A percentile compares a stretch with the other conserved stretches of the same genome.
Evolutionary conservation across 1,140 invertebrate genomes (phyloP).

Genomic region (Papilio glaucus): DNA sequence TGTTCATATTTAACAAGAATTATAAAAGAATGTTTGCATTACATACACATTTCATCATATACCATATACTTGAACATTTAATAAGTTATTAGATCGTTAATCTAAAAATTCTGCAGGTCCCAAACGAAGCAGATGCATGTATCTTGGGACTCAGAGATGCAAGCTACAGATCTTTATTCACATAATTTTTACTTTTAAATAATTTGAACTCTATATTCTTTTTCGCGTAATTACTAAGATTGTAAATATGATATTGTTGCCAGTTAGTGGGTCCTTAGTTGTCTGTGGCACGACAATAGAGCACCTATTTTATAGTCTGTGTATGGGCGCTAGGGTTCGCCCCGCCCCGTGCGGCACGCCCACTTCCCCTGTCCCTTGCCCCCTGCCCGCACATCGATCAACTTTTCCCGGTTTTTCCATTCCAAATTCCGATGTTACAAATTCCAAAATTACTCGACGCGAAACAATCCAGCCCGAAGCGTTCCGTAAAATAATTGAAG

Average conservation of each 20-base stretch:
- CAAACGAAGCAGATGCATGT: too few species aligned
- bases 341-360: slow-evolving; percentile 56
- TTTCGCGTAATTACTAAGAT: neutral
- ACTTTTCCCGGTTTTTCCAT: slow-evolving; percentile 72
- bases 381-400: slow-evolving; percentile 41
- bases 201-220: neutral
- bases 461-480: slow-evolving; percentile 51
- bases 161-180: too few species aligned
- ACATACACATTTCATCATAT: slow-evolving; percentile 2
- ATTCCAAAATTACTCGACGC: slow-evolving; percentile 57
- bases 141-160: too few species aligned
- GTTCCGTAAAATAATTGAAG: slow-evolving; percentile 22
- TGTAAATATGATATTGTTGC: neutral
- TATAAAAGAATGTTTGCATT: neutral
- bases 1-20: neutral
- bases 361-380: slow-evolving; percentile 62
- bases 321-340: slow-evolving; percentile 48
- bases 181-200: neutral
- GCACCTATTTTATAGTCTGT: slow-evolving; percentile 39
- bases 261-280: slow-evolving; percentile 33
- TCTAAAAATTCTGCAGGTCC: neutral
- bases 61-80: too few species aligned
- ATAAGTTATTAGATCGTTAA: too few species aligned
- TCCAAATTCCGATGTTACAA: slow-evolving; percentile 67
- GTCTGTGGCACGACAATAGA: slow-evolving; percentile 34